Evolutionary conservation across 2,113 vertebrate genomes (phyloP).

Genomic region (Otis tarda): DNA sequence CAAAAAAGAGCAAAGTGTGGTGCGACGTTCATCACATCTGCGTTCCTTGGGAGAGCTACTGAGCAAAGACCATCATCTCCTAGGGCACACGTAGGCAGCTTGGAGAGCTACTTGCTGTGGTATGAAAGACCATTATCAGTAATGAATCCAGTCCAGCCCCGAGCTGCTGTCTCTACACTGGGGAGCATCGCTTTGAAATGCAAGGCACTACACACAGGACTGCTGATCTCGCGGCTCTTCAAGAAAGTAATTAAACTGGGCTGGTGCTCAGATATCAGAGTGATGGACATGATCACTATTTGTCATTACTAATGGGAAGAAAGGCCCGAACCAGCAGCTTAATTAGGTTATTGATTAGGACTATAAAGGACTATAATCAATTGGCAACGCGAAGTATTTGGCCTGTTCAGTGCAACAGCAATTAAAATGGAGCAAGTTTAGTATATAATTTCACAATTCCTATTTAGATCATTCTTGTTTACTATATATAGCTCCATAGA

Average conservation of each 20-base stretch:
- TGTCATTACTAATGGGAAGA: slow-evolving; percentile 62
- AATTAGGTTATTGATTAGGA: slow-evolving; percentile 71
- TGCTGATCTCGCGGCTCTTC: slow-evolving; percentile 26
- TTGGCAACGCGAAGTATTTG: slow-evolving; percentile 60
- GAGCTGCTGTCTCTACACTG: background rate
- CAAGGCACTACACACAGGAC: background rate
- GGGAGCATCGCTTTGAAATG: slow-evolving; percentile 27
- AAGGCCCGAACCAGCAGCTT: slow-evolving; percentile 58
- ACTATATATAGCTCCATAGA: slow-evolving; percentile 68
- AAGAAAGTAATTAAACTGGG: slow-evolving; percentile 50
- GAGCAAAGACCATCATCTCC: background rate
- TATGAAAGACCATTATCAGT: background rate
- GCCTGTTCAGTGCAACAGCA: slow-evolving; percentile 51
- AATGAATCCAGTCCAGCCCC: background rate
- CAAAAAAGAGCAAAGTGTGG: background rate
- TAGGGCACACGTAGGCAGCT: background rate
- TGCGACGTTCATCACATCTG: background rate
- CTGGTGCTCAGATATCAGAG: slow-evolving; percentile 47
- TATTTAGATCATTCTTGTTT: slow-evolving; percentile 68
- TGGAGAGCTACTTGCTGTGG: background rate
- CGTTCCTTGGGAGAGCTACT: background rate
- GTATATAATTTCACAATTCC: slow-evolving; percentile 67
- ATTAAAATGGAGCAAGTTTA: slow-evolving; percentile 64
- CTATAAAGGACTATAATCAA: slow-evolving; percentile 61
- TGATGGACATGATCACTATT: slow-evolving; percentile 62